Conservation (phyloP, 2,888 invertebrate species). For the Xestia sexstrigata region DNA sequence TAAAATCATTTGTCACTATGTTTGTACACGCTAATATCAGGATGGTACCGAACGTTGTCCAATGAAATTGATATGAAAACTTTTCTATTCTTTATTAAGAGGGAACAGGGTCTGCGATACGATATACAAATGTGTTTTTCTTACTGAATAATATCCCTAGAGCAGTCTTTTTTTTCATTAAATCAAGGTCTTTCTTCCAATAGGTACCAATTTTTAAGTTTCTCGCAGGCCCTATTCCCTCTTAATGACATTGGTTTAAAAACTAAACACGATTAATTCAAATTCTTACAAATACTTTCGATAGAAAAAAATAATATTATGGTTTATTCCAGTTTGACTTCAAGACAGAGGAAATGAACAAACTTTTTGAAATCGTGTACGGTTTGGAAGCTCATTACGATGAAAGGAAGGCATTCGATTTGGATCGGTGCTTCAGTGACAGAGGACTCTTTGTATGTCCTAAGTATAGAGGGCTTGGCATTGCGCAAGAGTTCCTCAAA, state of each 20-base stretch:
- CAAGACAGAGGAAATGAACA: constrained; percentile 67
- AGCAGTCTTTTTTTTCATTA: too few relatives aligned
- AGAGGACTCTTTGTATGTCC: constrained; percentile 66
- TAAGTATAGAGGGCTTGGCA: constrained; percentile 67
- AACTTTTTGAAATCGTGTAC: constrained; percentile 63
- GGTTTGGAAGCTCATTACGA: constrained; percentile 52
- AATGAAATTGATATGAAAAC: background rate
- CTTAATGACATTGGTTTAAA: background rate
- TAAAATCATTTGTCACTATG: background rate
- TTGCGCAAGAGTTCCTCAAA: constrained; percentile 68
- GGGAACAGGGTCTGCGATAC: too few relatives aligned
- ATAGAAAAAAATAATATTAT: background rate
- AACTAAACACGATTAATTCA: background rate
- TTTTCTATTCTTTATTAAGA: background rate
- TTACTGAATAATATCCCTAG: too few relatives aligned
- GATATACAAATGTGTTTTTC: too few relatives aligned
- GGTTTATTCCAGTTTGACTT: constrained; percentile 51
- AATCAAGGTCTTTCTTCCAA: too few relatives aligned
- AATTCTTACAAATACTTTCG: background rate
- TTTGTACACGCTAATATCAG: too few relatives aligned
- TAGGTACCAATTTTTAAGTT: too few relatives aligned
- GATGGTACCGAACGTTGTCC: background rate
- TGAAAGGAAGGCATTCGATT: constrained; percentile 47
- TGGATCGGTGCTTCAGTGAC: constrained; percentile 64
- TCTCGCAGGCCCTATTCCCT: too few relatives aligned